Evolutionary conservation across 2,113 vertebrate species (phyloP).

Genomic region (Hucho hucho): DNA sequence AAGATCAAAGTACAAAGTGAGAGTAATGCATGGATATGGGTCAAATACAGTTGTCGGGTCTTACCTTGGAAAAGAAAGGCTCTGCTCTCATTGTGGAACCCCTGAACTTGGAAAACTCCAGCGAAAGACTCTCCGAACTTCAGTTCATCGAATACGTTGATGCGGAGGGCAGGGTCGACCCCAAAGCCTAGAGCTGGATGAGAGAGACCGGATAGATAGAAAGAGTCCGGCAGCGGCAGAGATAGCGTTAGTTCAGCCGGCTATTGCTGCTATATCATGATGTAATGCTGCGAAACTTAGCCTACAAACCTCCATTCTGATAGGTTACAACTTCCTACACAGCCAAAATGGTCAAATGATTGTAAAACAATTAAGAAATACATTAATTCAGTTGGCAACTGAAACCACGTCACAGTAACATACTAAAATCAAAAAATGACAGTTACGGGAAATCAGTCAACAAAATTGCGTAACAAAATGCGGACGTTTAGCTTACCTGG

Average conservation of each 20-base stretch:
- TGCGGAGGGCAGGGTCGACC: conserved; percentile 81
- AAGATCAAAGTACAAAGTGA: no score
- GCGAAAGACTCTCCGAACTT: conserved; percentile 71
- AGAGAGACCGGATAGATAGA: conserved; percentile 1
- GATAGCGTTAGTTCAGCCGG: background rate
- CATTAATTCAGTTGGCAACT: no score
- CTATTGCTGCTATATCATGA: background rate
- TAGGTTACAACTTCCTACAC: background rate
- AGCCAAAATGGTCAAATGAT: no score
- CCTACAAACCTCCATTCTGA: background rate
- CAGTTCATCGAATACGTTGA: conserved; percentile 81
- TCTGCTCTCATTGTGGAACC: conserved; percentile 84
- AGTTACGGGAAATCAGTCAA: background rate
- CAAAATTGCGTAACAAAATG: conserved; percentile 8
- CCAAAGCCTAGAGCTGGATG: conserved; percentile 77
- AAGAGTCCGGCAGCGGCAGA: background rate
- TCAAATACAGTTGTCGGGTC: background rate
- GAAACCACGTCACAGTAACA: background rate
- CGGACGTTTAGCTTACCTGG: conserved; percentile 36
- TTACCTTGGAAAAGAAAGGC: conserved; percentile 87
- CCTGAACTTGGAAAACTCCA: conserved; percentile 81
- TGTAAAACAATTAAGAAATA: no score
- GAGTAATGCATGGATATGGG: no score
- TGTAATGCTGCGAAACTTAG: conserved; percentile 2
- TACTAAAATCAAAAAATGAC: background rate